Evolutionary conservation across 2,888 invertebrate species (phyloP).

Genomic region (Pasiphila rectangulata): DNA sequence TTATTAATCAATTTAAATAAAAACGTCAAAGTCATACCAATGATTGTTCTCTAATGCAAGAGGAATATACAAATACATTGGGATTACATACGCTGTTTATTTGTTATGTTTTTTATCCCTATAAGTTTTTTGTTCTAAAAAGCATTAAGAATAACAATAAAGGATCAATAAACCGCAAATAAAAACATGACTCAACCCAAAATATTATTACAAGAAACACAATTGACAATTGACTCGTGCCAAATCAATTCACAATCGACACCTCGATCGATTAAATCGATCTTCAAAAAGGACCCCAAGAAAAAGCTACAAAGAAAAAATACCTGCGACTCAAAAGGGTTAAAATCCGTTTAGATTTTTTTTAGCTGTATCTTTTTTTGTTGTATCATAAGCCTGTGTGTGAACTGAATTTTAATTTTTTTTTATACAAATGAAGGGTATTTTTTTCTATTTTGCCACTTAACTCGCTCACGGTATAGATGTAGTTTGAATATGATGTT

Average conservation of each 20-base stretch:
- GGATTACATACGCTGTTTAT: neutral
- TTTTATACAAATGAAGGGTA: slow-evolving; percentile 20
- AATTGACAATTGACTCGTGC: slow-evolving; percentile 38
- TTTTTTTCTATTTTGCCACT: slow-evolving; percentile 49
- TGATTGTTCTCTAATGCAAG: no score
- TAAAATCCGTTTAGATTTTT: slow-evolving; percentile 33
- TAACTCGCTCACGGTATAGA: slow-evolving; percentile 54
- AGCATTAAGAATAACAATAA: neutral
- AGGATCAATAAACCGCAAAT: slow-evolving; percentile 16
- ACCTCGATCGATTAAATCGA: slow-evolving; percentile 43
- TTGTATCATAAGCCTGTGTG: slow-evolving; percentile 45
- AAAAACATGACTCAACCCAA: no score
- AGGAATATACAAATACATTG: no score
- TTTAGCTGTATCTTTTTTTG: slow-evolving; percentile 37
- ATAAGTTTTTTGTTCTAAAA: no score
- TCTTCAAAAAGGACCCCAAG: slow-evolving; percentile 26
- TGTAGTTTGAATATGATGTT: slow-evolving; percentile 46
- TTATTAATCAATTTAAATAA: no score
- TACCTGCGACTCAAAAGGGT: slow-evolving; percentile 7
- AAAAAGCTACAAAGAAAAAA: slow-evolving; percentile 22
- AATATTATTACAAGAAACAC: slow-evolving; percentile 13
- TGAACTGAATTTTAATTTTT: slow-evolving; percentile 49
- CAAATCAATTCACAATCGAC: slow-evolving; percentile 35
- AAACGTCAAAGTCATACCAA: no score
- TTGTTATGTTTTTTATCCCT: no score